These are phyloP conservation scores for Dynastes grantii DNA, from an alignment of 2,888 invertebrate species.

Conservation along the genomic window DNA sequence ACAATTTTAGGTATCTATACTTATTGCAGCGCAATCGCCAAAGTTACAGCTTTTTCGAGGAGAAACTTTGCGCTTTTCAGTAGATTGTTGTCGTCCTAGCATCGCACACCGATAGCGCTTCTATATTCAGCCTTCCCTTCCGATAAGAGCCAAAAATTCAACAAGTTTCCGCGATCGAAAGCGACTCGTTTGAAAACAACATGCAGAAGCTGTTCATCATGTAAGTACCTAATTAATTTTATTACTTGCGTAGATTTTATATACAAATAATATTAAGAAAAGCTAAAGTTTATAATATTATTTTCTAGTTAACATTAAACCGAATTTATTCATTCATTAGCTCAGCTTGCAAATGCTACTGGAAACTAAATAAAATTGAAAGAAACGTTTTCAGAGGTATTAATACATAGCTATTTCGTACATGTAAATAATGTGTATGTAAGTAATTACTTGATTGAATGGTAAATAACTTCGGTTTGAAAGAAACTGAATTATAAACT, in stretches of 20 bases:
- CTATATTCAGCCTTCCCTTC: neutral
- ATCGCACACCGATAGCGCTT: neutral
- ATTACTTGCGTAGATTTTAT: neutral
- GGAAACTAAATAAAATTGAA: too few species aligned
- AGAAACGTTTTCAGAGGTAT: too few species aligned
- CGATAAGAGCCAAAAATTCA: neutral
- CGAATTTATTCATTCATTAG: too few species aligned
- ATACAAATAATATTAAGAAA: too few species aligned
- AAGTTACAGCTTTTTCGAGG: neutral
- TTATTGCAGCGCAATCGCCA: constrained; percentile 10
- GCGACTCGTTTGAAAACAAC: neutral
- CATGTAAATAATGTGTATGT: neutral
- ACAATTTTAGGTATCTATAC: neutral
- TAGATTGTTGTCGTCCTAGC: neutral
- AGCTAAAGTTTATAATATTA: too few species aligned
- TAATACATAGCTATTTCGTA: too few species aligned
- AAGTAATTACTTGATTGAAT: neutral
- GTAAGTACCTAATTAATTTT: neutral
- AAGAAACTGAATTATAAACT: too few species aligned
- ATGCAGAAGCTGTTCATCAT: constrained; percentile 5
- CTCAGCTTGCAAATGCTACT: too few species aligned
- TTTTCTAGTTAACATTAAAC: too few species aligned
- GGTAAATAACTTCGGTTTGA: too few species aligned
- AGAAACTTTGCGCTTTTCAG: constrained; percentile 23
- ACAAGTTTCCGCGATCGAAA: constrained; percentile 17